Evolutionary conservation across 2,797 vertebrate species (phyloP).

Genomic region (Clarias laeviceps): DNA sequence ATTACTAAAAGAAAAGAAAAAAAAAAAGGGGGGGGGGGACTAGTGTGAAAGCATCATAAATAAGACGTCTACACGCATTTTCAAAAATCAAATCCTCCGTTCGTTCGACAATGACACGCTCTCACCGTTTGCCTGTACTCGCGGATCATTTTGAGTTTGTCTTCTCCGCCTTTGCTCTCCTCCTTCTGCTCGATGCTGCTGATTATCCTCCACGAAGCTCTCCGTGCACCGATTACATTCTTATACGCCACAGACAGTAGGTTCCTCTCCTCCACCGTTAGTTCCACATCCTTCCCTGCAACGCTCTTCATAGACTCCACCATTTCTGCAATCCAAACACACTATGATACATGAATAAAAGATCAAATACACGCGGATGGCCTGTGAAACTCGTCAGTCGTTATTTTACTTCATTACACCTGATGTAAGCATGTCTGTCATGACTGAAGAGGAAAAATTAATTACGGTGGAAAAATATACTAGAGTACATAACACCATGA

Average conservation of each 20-base stretch:
- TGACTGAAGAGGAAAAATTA: neutral
- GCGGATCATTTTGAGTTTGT: slow-evolving; percentile 94
- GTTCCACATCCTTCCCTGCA: slow-evolving; percentile 89
- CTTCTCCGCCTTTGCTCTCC: slow-evolving; percentile 92
- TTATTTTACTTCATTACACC: neutral
- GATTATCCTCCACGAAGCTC: slow-evolving; percentile 99
- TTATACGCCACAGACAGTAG: slow-evolving; percentile 96
- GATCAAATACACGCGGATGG: neutral
- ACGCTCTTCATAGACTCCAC: slow-evolving; percentile 97
- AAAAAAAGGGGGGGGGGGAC: neutral
- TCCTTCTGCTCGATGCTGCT: slow-evolving; percentile 99
- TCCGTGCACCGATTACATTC: slow-evolving; percentile 94
- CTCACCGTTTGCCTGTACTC: slow-evolving; percentile 96
- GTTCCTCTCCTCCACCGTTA: slow-evolving; percentile 96
- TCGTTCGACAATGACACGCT: too few relatives aligned
- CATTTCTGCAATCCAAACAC: slow-evolving; percentile 81
- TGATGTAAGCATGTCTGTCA: neutral
- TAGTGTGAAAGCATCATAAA: neutral
- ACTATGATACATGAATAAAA: neutral
- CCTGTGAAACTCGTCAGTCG: neutral
- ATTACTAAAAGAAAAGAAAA: neutral
- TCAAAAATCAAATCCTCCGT: neutral
- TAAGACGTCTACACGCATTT: neutral
- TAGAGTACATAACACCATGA: neutral
- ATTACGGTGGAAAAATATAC: slow-evolving; percentile 6